Evolutionary conservation across 2,888 invertebrate species (phyloP).

Genomic region (Cephus nigrinus): DNA sequence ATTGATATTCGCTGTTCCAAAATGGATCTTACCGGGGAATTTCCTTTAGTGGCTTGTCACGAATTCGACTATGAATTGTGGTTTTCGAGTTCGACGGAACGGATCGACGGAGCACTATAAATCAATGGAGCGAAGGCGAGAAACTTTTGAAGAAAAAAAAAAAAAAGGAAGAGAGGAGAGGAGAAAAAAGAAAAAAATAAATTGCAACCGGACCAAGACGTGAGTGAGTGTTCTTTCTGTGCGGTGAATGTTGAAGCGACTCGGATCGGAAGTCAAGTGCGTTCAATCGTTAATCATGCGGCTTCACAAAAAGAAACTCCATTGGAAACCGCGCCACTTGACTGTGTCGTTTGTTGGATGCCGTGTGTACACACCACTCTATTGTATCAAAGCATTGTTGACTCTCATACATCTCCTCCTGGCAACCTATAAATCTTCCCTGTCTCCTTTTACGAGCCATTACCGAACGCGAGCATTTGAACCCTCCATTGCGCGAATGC

Average conservation of each 20-base stretch:
- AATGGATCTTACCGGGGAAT: neutral
- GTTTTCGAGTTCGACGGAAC: conserved; percentile 22
- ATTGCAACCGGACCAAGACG: conserved; percentile 33
- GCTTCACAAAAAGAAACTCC: conserved; percentile 51
- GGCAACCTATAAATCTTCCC: conserved; percentile 60
- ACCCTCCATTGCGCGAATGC: neutral
- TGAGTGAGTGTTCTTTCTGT: conserved; percentile 31
- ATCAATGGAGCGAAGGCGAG: conserved; percentile 54
- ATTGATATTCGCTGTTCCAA: neutral
- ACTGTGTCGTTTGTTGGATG: conserved; percentile 45
- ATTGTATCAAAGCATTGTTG: conserved; percentile 54
- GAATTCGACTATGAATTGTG: neutral
- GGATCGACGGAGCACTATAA: conserved; percentile 49
- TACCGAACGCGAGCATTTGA: conserved; percentile 44
- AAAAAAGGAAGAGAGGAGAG: conserved; percentile 18
- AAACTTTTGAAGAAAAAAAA: conserved; percentile 31
- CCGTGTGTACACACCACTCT: conserved; percentile 35
- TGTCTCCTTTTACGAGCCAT: conserved; percentile 60
- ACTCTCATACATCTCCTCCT: conserved; percentile 51
- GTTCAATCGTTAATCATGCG: conserved; percentile 64
- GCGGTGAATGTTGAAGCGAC: conserved; percentile 48
- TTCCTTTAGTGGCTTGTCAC: neutral
- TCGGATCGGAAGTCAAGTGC: conserved; percentile 64
- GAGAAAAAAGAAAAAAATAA: conserved; percentile 42
- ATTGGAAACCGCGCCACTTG: conserved; percentile 48